Base-by-base conservation (phyloP, 2,113 vertebrate genomes). In the Microcebus lehilahytsara region DNA sequence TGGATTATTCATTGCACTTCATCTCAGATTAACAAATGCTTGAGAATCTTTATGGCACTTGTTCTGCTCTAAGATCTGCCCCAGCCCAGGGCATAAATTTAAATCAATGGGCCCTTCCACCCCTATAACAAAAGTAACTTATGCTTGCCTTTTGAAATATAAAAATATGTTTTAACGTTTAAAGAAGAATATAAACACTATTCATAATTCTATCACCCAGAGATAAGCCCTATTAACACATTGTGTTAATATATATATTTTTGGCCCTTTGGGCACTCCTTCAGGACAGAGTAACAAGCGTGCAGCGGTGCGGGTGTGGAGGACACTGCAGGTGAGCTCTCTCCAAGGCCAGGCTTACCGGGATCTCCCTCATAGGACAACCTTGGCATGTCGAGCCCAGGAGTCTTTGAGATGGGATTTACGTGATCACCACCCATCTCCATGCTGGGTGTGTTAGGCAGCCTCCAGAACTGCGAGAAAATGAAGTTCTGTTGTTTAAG, bases 151-250 rank as follows among this genome's bases (percentile, higher is more conserved):
- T 37, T 25, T 87, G 74, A 88, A 75, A 90, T 78, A 72, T n/a
- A 67, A 66, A 75, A 64, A 72, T 20, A 53, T 17, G 20, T 75
- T 37, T 40, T 40, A 79, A 40, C 91, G 9, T 80, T 81, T 95
- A 30, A 64, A 96, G 30, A 78, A 69, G 17, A 93, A 87, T 90
- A 46, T 66, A 66, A 66, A 71, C 60, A n/a, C 60, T 56, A 49
- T 14, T 34, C 32, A n/a, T 32, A 83, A 72, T 83, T 64, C n/a
- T 75, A 53, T 19, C 46, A 40, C 58, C 74, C 40, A 71, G 64
- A 85, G 23, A 64, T 9, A 66, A 49, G 30, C 11, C 42, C n/a
- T 12, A 37, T n/a, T 23, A 37, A 25, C 12, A 64, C 34, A 8
- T 20, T 66, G 3, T 62, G 60, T 62, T 56, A 56, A 56, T 51